Base-by-base conservation (phyloP, 2,113 vertebrate species). In the Trochalopteron elliotii region DNA sequence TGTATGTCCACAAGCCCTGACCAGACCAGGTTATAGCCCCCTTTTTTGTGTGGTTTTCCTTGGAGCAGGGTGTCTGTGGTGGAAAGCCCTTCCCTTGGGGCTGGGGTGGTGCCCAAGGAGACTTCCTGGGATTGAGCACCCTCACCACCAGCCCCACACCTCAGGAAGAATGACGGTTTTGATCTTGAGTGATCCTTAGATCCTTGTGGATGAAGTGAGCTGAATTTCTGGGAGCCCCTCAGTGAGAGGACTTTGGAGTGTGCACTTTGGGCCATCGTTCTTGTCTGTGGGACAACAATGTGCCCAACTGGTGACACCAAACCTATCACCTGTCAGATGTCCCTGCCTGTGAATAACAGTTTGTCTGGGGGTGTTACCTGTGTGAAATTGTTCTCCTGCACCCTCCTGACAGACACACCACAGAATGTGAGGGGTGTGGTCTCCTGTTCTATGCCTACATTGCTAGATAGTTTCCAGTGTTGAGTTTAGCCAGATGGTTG, bases 261-360 rank as follows among this genome's bases (percentile, higher is more conserved):
- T 8, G 12, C 13, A 5, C 37, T 45, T 39, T 5, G 39, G 33
- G 33, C 35, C 19, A 18, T 39, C 0, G 0, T 39, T 52, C 44
- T 33, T 67, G 44, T 57, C 44, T 0, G 0, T 31, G 44, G 27
- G 7, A 10, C 45, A 45, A 23, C 33, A 16, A 39, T 7, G 6
- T 82, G 60, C 77, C 22, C 0, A 0, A 5, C 19, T 28, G 23
- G 27, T 39, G 35, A 52, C 28, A 59, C 33, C 37, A 59, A 81
- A 59, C 45, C 28, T 24, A 5, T 11, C 20, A 7, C 19, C 37
- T 52, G 23, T 10, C 45, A 52, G n/a, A 57, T 16, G 10, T 33
- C 52, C 20, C 23, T 82, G 37, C 39, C 55, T 39, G 45, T 2
- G 5, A 67, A 7, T 18, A 21, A 2, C 45, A 33, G 15, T 33